Base-by-base conservation (phyloP, 2,797 vertebrate genomes). In the Darevskia nairensis region DNA sequence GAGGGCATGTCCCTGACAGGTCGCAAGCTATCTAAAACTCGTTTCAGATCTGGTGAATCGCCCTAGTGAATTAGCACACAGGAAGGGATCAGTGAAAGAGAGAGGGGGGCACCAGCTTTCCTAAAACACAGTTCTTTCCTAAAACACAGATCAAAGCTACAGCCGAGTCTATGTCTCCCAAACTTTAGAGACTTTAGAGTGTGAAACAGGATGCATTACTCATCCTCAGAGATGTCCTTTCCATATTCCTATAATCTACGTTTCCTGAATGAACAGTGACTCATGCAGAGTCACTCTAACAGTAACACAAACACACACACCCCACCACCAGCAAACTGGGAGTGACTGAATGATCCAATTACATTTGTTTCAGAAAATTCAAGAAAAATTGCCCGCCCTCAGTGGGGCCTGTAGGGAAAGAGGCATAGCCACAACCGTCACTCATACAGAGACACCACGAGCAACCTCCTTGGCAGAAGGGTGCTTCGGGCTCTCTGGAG, bases 21-120 rank as follows among this genome's bases (percentile, higher is more conserved):
- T 35, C 93, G 91, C 89, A 93, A 55, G 50, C 50, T 93, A 90
- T 89, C 90, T 91, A 76, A 93, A 94, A 82, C 61, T 86, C 39
- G n/a, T 77, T 90, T 68, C 91, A 90, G 86, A 91, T 68, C 72
- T 82, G 79, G 84, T n/a, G 93, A 89, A 88, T 79, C 78, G 80
- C 88, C 79, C 5, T 25, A 84, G 41, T 69, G 87, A 90, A 94
- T 77, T 88, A 91, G 88, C 46, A 71, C 5, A 64, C 81, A 82
- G 23, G 87, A 86, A 3, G 15, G 39, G 50, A 32, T 68, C 19
- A 46, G 55, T 13, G 35, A 72, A 44, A n/a, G n/a, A n/a, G 64
- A 41, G 15, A n/a, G n/a, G 8, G 6, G 2, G 61, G 1, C 4
- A 25, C 3, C 50, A 35, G 27, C 55, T 81, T 87, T 87, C 17